Conservation (phyloP, 2,113 vertebrate genomes). For the Xenopus laevis region DNA sequence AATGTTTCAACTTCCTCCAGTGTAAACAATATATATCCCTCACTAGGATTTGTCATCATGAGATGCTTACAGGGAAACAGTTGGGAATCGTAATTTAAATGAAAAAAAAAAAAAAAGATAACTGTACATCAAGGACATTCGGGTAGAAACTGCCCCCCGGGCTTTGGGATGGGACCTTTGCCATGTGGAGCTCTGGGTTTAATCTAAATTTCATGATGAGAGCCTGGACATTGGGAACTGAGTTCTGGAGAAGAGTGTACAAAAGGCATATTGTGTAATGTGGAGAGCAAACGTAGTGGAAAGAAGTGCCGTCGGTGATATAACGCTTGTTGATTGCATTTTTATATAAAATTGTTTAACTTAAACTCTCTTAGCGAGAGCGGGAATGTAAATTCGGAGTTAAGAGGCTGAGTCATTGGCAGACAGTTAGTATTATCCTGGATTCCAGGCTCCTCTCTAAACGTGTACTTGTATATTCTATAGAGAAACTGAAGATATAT, state of each 20-base stretch:
- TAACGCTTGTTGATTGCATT: conserved; percentile 60
- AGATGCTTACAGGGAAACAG: background rate
- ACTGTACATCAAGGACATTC: background rate
- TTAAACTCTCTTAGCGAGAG: conserved; percentile 56
- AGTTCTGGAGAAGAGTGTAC: conserved; percentile 14
- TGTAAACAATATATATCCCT: background rate
- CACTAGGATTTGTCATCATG: background rate
- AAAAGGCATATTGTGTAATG: background rate
- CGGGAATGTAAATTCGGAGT: conserved; percentile 62
- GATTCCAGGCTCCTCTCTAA: conserved; percentile 59
- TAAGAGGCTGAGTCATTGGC: conserved; percentile 51
- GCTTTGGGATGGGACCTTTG: conserved; percentile 4
- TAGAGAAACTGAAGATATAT: conserved; percentile 34
- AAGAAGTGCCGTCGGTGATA: conserved; percentile 49
- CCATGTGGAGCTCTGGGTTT: background rate
- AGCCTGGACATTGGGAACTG: conserved; percentile 22
- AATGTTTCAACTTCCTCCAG: background rate
- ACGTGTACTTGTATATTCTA: conserved; percentile 36
- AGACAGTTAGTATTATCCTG: conserved; percentile 65
- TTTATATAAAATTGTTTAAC: conserved; percentile 64
- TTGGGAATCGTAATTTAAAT: background rate
- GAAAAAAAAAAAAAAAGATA: background rate
- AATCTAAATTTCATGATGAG: no score
- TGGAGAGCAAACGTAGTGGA: conserved; percentile 26
- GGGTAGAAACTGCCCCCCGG: background rate